These are phyloP conservation scores for Pocillopora meandrina DNA, from an alignment of 92 coral and sea anemone genomes.

Conservation along the genomic window DNA sequence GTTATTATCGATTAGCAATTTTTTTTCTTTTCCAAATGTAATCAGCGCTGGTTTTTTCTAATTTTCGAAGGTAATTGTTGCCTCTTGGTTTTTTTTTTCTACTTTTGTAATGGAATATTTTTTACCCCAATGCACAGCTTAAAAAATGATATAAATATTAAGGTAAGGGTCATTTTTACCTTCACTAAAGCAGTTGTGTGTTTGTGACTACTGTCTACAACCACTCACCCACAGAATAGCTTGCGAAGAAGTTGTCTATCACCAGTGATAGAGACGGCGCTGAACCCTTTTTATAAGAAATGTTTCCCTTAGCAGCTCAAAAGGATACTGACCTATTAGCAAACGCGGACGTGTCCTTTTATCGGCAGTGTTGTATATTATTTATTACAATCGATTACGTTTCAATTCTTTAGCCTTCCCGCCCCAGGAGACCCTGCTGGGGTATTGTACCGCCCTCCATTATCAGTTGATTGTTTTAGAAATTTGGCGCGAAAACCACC, in stretches of 20 bases:
- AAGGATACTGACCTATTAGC: background rate
- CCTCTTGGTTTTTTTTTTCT: too few species aligned
- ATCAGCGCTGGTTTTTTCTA: too few species aligned
- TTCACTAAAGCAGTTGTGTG: background rate
- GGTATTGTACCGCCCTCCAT: conserved; percentile 21
- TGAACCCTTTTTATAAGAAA: background rate
- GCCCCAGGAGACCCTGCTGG: conserved; percentile 22
- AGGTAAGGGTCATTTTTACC: background rate
- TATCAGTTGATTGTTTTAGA: conserved; percentile 6
- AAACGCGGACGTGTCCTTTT: background rate
- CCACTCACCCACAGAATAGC: background rate
- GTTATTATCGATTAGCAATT: too few species aligned
- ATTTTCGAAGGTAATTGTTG: too few species aligned
- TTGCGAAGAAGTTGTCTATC: background rate
- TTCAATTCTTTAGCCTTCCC: background rate
- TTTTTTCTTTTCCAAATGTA: too few species aligned
- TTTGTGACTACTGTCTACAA: background rate
- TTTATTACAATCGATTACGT: conserved; percentile 31
- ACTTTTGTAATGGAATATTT: too few species aligned
- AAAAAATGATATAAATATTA: too few species aligned
- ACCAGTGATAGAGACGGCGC: background rate
- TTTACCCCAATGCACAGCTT: too few species aligned
- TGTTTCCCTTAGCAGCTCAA: background rate
- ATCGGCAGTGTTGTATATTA: conserved; percentile 1
- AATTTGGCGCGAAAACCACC: conserved; percentile 4